Conservation (phyloP, 1,140 invertebrate species). For the Zophobas morio region DNA sequence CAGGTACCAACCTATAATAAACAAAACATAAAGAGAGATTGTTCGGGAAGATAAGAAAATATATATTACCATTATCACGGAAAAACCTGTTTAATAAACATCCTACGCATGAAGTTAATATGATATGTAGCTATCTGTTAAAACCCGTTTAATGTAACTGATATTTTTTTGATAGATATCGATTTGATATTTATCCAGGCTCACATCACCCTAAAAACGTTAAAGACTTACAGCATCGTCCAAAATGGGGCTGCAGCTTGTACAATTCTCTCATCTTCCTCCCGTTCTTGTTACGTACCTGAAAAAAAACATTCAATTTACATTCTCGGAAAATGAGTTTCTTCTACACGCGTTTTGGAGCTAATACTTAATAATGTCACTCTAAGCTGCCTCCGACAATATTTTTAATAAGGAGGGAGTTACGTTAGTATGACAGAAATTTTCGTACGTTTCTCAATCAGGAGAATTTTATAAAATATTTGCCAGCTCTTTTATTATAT, state of each 20-base stretch:
- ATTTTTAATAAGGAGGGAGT: slow-evolving; percentile 31
- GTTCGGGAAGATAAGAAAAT: too few species aligned
- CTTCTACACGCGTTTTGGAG: slow-evolving; percentile 14
- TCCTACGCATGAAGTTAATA: too few species aligned
- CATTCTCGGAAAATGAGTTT: slow-evolving; percentile 18
- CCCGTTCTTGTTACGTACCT: slow-evolving; percentile 4
- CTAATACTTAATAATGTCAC: slow-evolving; percentile 21
- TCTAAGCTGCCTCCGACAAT: slow-evolving; percentile 23
- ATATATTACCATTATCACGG: too few species aligned
- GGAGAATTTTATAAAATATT: neutral
- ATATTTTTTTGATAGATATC: too few species aligned
- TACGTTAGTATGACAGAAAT: slow-evolving; percentile 1
- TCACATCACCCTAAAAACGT: too few species aligned
- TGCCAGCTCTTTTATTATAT: neutral
- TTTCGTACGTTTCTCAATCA: slow-evolving; percentile 16
- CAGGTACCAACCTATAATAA: too few species aligned
- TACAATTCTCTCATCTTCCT: slow-evolving; percentile 5
- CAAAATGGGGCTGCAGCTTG: neutral
- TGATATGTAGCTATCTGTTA: too few species aligned
- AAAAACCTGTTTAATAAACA: too few species aligned
- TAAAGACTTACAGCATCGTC: too few species aligned
- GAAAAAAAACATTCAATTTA: slow-evolving; percentile 21
- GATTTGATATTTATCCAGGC: too few species aligned
- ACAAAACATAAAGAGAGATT: too few species aligned
- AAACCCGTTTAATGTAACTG: too few species aligned